Evolutionary conservation across 2,888 invertebrate genomes (phyloP).

Genomic region (Stictocephala bisonia): DNA sequence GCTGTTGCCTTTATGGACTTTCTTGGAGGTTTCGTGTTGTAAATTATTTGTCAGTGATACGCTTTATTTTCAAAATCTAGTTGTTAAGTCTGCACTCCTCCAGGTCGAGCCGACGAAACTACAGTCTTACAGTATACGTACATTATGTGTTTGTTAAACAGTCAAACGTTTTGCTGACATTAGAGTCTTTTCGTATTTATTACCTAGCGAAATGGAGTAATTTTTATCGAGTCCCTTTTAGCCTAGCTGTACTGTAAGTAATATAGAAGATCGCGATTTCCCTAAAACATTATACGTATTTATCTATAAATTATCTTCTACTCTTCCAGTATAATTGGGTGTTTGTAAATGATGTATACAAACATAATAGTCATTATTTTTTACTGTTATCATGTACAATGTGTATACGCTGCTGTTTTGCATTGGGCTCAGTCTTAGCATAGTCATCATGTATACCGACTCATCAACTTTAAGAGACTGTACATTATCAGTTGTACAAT

Average conservation of each 20-base stretch:
- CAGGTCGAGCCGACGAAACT: not conserved
- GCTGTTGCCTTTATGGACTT: not conserved
- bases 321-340: slow-evolving; percentile 53
- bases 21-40: slow-evolving; percentile 34
- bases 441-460: slow-evolving; percentile 44
- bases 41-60: slow-evolving; percentile 31
- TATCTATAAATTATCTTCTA: slow-evolving; percentile 54
- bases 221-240: slow-evolving; percentile 43
- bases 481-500: slow-evolving; percentile 33
- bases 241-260: slow-evolving; percentile 36
- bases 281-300: slow-evolving; percentile 53
- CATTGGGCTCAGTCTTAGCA: slow-evolving; percentile 37
- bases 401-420: slow-evolving; percentile 54
- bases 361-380: slow-evolving; percentile 57
- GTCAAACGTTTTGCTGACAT: slow-evolving; percentile 47
- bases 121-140: slow-evolving; percentile 55
- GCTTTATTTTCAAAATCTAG: slow-evolving; percentile 37
- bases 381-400: slow-evolving; percentile 54
- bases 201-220: slow-evolving; percentile 40
- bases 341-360: slow-evolving; percentile 48
- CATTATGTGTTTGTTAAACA: slow-evolving; percentile 55
- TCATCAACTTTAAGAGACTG: slow-evolving; percentile 10
- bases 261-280: slow-evolving; percentile 44
- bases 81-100: slow-evolving; percentile 2
- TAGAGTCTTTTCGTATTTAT: slow-evolving; percentile 56